Evolutionary conservation across 2,888 invertebrate genomes (phyloP).

Genomic region (Sericinus montela): DNA sequence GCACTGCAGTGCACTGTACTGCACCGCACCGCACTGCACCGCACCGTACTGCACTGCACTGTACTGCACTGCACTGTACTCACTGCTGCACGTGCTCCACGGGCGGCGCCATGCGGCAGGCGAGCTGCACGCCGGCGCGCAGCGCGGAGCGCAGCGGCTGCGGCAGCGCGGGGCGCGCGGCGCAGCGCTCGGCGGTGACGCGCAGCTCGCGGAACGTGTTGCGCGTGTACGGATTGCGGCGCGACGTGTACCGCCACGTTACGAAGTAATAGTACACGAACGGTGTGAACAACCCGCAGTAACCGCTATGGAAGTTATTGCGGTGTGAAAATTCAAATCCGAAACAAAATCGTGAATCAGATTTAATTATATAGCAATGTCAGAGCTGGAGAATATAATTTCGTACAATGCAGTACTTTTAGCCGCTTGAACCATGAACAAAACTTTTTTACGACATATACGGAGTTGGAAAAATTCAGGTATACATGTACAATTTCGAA

Average conservation of each 20-base stretch:
- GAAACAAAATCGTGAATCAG: too few species aligned
- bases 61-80: not conserved
- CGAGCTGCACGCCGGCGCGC: conserved; percentile 81
- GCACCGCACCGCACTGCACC: conserved; percentile 87
- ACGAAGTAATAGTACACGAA: conserved; percentile 99
- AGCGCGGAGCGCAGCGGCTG: conserved; percentile 80
- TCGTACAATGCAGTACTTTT: too few species aligned
- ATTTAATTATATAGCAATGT: too few species aligned
- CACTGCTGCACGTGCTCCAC: conserved; percentile 43
- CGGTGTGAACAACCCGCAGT: conserved; percentile 93
- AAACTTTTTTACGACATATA: too few species aligned
- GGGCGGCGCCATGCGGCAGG: conserved; percentile 88
- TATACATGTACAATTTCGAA: too few species aligned
- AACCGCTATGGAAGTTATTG: conserved; percentile 81
- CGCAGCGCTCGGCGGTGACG: conserved; percentile 83
- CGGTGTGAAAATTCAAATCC: too few species aligned
- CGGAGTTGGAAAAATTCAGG: too few species aligned
- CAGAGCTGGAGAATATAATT: too few species aligned
- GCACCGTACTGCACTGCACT: conserved; percentile 83
- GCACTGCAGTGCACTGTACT: conserved; percentile 37
- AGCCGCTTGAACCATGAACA: too few species aligned
- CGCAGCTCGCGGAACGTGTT: conserved; percentile 95
- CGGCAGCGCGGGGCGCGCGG: conserved; percentile 85
- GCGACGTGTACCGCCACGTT: conserved; percentile 92
- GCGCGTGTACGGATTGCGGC: conserved; percentile 97